These are phyloP conservation scores for Drosophila maculinotata DNA, from an alignment of 2,888 invertebrate species.

Conservation along the genomic window DNA sequence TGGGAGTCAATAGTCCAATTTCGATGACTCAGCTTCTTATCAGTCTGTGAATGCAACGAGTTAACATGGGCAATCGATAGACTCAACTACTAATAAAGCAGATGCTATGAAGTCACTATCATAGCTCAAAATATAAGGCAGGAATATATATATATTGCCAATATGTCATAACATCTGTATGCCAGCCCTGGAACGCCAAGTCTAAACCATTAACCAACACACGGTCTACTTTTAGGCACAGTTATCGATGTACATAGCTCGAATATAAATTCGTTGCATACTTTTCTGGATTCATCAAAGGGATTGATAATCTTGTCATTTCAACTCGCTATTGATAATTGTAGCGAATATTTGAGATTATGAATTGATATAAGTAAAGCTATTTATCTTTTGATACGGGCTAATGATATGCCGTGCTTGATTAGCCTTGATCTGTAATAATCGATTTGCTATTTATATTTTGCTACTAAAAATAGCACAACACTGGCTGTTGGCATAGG, in stretches of 20 bases:
- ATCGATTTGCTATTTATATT: not conserved
- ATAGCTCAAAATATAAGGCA: too few relatives aligned
- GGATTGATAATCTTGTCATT: not conserved
- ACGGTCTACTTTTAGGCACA: constrained; percentile 3
- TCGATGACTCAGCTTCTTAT: too few relatives aligned
- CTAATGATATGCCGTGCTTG: not conserved
- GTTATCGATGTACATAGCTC: not conserved
- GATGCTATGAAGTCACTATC: too few relatives aligned
- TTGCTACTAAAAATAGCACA: not conserved
- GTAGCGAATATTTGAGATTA: not conserved
- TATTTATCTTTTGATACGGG: not conserved
- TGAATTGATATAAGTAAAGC: not conserved
- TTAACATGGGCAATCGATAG: too few relatives aligned
- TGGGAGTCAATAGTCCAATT: too few relatives aligned
- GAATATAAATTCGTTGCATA: constrained; percentile 4
- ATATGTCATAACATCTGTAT: too few relatives aligned
- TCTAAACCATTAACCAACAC: not conserved
- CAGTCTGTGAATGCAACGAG: too few relatives aligned
- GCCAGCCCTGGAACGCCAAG: not conserved
- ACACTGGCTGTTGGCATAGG: constrained; percentile 23
- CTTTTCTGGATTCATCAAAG: not conserved
- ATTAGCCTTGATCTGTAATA: not conserved
- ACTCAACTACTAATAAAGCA: too few relatives aligned
- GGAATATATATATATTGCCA: too few relatives aligned
- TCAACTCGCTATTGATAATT: not conserved